These are phyloP conservation scores for Agelaius phoeniceus DNA, from an alignment of 2,113 vertebrate genomes.

Conservation along the genomic window DNA sequence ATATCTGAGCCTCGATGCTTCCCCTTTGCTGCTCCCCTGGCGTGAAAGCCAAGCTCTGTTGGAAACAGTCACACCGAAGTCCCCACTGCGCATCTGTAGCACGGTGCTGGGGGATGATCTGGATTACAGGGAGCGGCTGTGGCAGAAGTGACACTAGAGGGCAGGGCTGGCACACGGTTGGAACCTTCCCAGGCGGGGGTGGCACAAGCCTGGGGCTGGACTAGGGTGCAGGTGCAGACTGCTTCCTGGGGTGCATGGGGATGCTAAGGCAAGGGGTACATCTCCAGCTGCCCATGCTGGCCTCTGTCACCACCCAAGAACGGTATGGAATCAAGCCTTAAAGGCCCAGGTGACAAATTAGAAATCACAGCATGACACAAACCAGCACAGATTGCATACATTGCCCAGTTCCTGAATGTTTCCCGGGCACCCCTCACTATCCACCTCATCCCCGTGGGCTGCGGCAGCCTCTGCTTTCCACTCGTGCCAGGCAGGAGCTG, in stretches of 20 bases:
- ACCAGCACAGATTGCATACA: rapidly evolving
- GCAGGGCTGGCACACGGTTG: slow-evolving; percentile 60
- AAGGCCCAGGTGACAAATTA: not conserved
- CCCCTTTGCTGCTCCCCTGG: not conserved
- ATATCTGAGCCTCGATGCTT: not conserved
- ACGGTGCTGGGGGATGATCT: not conserved
- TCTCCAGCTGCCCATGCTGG: not conserved
- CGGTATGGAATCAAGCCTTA: not conserved
- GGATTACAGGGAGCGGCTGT: not conserved
- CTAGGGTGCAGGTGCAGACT: too few relatives aligned
- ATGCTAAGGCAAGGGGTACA: not conserved
- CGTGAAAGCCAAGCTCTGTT: not conserved
- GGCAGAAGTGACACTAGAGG: slow-evolving; percentile 63
- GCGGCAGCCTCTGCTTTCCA: not conserved
- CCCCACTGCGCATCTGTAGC: not conserved
- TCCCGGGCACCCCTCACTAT: rapidly evolving
- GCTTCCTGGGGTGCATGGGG: not conserved
- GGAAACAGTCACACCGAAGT: not conserved
- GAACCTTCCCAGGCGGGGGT: not conserved
- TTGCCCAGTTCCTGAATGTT: not conserved
- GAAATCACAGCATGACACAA: not conserved
- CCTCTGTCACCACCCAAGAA: not conserved
- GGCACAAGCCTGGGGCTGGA: not conserved
- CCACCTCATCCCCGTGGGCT: not conserved
- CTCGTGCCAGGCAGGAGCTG: not conserved